A percentile compares a stretch with the other conserved stretches of the same genome.
Evolutionary conservation across 2,888 invertebrate genomes (phyloP).

Genomic region (Dendrolimus houi): DNA sequence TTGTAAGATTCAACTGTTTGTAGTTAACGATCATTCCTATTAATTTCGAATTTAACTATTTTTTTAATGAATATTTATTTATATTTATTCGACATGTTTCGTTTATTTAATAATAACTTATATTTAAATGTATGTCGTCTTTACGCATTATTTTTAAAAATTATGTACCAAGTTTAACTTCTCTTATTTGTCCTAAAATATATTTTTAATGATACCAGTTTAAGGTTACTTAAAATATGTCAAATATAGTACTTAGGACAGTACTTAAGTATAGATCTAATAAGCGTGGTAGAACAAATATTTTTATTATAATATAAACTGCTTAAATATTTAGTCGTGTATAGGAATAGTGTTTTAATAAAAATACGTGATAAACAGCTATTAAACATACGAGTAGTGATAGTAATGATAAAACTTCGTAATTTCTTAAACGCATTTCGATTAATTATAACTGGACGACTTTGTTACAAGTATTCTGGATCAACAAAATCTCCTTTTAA

Average conservation of each 20-base stretch:
- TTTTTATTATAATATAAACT: too few relatives aligned
- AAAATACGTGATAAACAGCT: too few relatives aligned
- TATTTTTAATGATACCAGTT: not conserved
- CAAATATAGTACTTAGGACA: not conserved
- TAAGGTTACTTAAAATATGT: not conserved
- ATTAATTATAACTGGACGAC: too few relatives aligned
- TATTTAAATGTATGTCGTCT: not conserved
- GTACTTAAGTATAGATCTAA: not conserved
- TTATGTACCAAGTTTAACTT: not conserved
- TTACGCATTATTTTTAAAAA: not conserved
- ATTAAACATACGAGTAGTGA: too few relatives aligned
- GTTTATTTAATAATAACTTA: not conserved
- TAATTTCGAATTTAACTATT: constrained; percentile 55
- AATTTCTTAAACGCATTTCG: too few relatives aligned
- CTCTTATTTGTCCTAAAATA: not conserved
- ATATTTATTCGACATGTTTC: constrained; percentile 12
- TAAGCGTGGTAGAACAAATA: too few relatives aligned
- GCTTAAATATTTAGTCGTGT: too few relatives aligned
- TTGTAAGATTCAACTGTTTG: constrained; percentile 36
- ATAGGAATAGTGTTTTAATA: too few relatives aligned
- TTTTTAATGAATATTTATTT: constrained; percentile 23
- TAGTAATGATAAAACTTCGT: too few relatives aligned
- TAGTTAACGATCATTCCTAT: constrained; percentile 57
- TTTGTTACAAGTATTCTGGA: too few relatives aligned
- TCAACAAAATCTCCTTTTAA: too few relatives aligned